Conservation (phyloP, 2,888 invertebrate genomes). For the Cerceris ruficornis region DNA sequence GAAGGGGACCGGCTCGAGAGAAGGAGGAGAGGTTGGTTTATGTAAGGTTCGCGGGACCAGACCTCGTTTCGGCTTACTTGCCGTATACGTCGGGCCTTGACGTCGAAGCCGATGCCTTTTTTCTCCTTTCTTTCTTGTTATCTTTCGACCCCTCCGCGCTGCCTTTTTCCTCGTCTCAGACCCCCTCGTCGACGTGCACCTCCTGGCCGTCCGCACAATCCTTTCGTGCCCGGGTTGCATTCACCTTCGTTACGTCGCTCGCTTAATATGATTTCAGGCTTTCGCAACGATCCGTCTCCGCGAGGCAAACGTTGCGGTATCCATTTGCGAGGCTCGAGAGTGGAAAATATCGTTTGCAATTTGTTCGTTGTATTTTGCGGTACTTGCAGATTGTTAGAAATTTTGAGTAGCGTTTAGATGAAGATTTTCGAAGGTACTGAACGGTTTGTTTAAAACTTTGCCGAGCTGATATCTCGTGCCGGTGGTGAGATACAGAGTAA, state of each 20-base stretch:
- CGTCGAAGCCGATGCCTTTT: slow-evolving; percentile 49
- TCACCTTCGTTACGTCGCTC: slow-evolving; percentile 61
- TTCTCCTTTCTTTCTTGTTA: slow-evolving; percentile 4
- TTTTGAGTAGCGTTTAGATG: not conserved
- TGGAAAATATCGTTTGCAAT: too few species aligned
- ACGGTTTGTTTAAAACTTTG: not conserved
- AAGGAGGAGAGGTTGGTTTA: slow-evolving; percentile 36
- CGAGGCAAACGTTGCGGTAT: not conserved
- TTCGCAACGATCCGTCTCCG: slow-evolving; percentile 38
- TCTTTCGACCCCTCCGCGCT: not conserved
- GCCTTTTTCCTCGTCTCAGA: slow-evolving; percentile 12
- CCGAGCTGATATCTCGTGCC: not conserved
- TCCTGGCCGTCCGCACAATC: slow-evolving; percentile 13
- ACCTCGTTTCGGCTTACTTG: slow-evolving; percentile 61
- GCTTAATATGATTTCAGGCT: slow-evolving; percentile 57
- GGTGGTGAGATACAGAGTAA: too few species aligned
- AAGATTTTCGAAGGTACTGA: not conserved
- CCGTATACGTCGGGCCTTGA: slow-evolving; percentile 40
- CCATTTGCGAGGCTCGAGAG: too few species aligned
- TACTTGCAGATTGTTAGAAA: too few species aligned
- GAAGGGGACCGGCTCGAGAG: slow-evolving; percentile 2
- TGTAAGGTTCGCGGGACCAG: slow-evolving; percentile 61
- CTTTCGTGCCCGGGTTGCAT: slow-evolving; percentile 54
- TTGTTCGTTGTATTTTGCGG: too few species aligned
- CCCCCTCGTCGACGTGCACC: not conserved